Percentiles rank a stretch among this genome's conserved stretches.
Conservation (phyloP, 2,113 vertebrate species). For the Notechis scutatus region DNA sequence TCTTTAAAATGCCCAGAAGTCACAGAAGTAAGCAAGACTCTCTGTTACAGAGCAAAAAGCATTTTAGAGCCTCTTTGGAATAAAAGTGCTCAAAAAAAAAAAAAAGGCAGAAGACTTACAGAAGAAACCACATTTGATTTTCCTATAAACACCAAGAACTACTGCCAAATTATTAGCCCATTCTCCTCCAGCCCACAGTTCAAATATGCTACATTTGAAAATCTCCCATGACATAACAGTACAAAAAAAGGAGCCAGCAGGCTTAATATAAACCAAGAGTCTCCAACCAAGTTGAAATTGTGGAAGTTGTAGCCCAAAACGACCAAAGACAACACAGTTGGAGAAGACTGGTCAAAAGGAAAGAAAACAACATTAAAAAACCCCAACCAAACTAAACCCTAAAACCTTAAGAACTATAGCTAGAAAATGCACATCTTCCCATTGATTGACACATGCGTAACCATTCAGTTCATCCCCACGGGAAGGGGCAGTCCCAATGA, state of each 20-base stretch:
- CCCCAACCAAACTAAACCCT: conserved; percentile 43
- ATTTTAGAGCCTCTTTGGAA: conserved; percentile 48
- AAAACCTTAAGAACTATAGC: conserved; percentile 77
- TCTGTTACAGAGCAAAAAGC: conserved; percentile 28
- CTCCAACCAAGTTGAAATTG: not conserved
- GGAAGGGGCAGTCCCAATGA: conserved; percentile 50
- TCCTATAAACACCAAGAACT: conserved; percentile 32
- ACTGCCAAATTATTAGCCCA: not conserved
- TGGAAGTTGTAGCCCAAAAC: not conserved
- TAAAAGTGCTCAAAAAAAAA: conserved; percentile 58
- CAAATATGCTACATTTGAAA: conserved; percentile 69
- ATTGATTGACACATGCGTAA: conserved; percentile 97
- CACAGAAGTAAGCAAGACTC: conserved; percentile 12
- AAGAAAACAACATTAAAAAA: not conserved
- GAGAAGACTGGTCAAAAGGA: not conserved
- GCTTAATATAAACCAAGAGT: conserved; percentile 52
- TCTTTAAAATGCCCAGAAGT: not conserved
- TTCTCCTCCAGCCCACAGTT: not conserved
- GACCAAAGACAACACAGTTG: not conserved
- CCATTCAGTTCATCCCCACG: conserved; percentile 59
- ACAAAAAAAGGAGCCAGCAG: conserved; percentile 69
- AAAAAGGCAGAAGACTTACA: conserved; percentile 37
- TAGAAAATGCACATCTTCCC: conserved; percentile 94
- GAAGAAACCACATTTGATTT: conserved; percentile 38
- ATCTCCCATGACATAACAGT: conserved; percentile 67